Conservation (phyloP, 92 coral and sea anemone genomes). For the Desmophyllum pertusum region DNA sequence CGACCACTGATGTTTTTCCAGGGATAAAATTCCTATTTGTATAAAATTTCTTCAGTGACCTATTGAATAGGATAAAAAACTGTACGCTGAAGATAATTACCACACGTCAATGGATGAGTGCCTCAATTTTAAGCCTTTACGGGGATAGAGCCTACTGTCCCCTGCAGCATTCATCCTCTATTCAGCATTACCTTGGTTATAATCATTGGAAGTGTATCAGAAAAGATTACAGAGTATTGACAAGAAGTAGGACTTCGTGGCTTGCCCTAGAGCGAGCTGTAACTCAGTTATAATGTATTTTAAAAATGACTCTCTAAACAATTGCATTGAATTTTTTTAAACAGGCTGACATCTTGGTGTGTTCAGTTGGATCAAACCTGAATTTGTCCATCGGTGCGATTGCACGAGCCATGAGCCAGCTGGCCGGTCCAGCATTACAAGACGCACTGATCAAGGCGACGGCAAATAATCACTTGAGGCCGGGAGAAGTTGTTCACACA, state of each 20-base stretch:
- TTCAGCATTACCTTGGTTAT: neutral
- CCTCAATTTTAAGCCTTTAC: too few species aligned
- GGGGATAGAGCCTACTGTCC: too few species aligned
- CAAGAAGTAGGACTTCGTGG: neutral
- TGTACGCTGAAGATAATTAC: too few species aligned
- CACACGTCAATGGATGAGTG: too few species aligned
- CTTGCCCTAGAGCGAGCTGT: neutral
- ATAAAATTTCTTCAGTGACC: neutral
- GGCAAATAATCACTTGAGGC: neutral
- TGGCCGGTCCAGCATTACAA: constrained; percentile 49
- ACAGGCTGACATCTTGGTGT: constrained; percentile 32
- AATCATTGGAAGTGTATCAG: neutral
- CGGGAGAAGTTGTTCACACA: constrained; percentile 46
- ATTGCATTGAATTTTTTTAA: neutral
- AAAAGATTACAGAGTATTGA: neutral
- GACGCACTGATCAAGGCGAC: constrained; percentile 28
- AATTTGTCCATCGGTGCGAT: constrained; percentile 43
- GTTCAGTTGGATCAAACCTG: constrained; percentile 39
- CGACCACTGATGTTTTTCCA: neutral
- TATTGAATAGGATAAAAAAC: too few species aligned
- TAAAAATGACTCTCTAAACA: neutral
- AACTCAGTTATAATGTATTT: neutral
- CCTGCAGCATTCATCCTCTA: neutral
- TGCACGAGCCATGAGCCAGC: constrained; percentile 46
- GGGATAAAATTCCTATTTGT: neutral